phyloP scores from a whole-genome alignment of 2,113 vertebrate species.

The Actinemys pallida region DNA sequence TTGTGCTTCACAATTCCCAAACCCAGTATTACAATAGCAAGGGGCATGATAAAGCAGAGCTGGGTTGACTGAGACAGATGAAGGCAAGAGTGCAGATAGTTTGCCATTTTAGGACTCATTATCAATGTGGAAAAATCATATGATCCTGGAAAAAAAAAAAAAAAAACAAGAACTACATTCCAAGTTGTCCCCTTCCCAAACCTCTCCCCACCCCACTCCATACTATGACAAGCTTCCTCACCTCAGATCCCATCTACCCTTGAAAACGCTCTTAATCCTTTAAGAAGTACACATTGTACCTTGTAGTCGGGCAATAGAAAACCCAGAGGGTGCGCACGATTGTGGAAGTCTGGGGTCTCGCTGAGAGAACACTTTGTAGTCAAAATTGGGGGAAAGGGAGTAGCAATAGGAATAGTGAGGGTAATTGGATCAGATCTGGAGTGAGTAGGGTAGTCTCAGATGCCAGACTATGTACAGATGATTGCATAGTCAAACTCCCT shows the following conservation, averaged over 20 bases:
- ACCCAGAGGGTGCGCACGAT: neutral
- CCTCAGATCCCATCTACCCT: neutral
- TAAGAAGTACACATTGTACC: neutral
- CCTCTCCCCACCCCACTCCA: neutral
- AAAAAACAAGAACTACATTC: neutral
- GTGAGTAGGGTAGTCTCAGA: neutral
- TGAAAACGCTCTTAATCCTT: neutral
- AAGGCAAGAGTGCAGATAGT: neutral
- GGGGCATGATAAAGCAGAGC: neutral
- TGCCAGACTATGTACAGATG: neutral
- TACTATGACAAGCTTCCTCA: neutral
- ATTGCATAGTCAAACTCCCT: neutral
- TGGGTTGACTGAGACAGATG: neutral
- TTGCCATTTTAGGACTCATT: neutral
- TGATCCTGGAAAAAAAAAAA: neutral
- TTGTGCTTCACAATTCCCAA: neutral
- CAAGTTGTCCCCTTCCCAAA: neutral
- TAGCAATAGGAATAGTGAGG: neutral
- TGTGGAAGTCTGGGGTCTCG: neutral
- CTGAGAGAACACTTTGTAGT: neutral
- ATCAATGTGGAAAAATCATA: neutral
- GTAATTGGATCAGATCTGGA: neutral
- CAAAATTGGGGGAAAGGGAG: neutral
- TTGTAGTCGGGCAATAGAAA: neutral
- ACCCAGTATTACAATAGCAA: neutral